Base-by-base conservation (phyloP, 2,888 invertebrate genomes). In the Harmothoe impar region DNA sequence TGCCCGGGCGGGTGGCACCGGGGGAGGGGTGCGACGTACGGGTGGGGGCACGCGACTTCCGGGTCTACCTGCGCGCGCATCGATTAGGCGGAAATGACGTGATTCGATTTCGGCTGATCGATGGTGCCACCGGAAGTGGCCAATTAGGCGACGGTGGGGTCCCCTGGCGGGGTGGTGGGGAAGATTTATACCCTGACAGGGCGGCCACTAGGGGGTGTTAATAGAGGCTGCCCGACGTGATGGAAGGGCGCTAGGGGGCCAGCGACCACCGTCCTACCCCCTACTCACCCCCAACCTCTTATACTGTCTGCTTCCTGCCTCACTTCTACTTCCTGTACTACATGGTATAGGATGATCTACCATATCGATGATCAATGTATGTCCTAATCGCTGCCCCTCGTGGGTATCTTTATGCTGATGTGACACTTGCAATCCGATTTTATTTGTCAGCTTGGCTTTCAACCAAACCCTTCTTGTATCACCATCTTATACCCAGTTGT, bases 51-150 rank as follows among this genome's bases (percentile, higher is more conserved):
- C 29, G 29, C 72, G 31, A 72, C 72, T 72, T 72, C 72, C 72
- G 72, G 72, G 72, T 29, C 72, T 72, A 72, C 72, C 72, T 72
- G 72, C 72, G 72, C 72, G 84, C 43, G 43, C 84, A 84, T 84
- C 84, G 84, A 84, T 84, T 84, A 84, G 84, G 33, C 84, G 17
- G 29, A 84, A 84, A 84, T 88, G 88, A 88, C 88, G 31, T 88
- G 88, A 88, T 88, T 88, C 88, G 56, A 88, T 88, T 88, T 88
- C 29, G 17, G 31, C 25, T 88, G 88, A 88, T 88, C 33, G 88
- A 88, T 88, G 52, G 88, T 20, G 52, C 54, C 31, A 31, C 31
- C 43, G 56, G 51, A 88, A 88, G 35, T 88, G 51, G 56, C n/a
- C 88, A 88, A 88, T 88, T 88, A 88, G 88, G 84, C 84, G 51